Conservation (phyloP, 2,797 vertebrate genomes). For the Anguilla pacifica region DNA sequence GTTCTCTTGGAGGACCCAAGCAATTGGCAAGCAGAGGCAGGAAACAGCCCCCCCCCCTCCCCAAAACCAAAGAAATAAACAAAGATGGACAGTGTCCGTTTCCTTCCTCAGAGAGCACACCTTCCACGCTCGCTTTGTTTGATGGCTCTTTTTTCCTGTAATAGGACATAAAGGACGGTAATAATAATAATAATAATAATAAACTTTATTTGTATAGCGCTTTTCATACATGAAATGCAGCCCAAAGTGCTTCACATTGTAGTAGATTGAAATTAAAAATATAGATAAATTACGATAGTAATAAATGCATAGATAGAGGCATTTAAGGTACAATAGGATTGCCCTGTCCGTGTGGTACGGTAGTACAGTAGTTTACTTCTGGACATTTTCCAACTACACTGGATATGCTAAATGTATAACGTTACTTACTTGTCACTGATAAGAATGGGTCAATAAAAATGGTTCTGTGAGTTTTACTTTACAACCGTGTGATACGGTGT, state of each 20-base stretch:
- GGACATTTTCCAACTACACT: neutral
- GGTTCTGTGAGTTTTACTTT: neutral
- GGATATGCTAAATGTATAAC: neutral
- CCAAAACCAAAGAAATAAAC: constrained; percentile 6
- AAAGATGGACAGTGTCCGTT: neutral
- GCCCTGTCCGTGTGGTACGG: neutral
- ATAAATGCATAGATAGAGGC: no score
- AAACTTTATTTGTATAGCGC: no score
- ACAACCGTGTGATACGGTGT: neutral
- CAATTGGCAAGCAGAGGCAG: neutral
- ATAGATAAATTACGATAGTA: no score
- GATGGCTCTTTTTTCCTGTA: neutral
- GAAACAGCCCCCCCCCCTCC: neutral
- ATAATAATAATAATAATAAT: no score
- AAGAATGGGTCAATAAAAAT: neutral
- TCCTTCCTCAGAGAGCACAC: neutral
- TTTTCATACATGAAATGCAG: no score
- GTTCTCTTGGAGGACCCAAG: neutral
- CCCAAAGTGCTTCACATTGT: no score
- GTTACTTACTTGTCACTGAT: neutral
- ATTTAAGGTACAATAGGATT: neutral
- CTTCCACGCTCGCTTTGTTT: neutral
- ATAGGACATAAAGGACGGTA: neutral
- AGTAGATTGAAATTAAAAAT: no score
- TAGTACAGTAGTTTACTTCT: neutral